Percentiles rank a stretch among this genome's conserved stretches.
These are phyloP conservation scores for Smittia aterrima DNA, from an alignment of 2,888 invertebrate genomes.

Conservation along the genomic window DNA sequence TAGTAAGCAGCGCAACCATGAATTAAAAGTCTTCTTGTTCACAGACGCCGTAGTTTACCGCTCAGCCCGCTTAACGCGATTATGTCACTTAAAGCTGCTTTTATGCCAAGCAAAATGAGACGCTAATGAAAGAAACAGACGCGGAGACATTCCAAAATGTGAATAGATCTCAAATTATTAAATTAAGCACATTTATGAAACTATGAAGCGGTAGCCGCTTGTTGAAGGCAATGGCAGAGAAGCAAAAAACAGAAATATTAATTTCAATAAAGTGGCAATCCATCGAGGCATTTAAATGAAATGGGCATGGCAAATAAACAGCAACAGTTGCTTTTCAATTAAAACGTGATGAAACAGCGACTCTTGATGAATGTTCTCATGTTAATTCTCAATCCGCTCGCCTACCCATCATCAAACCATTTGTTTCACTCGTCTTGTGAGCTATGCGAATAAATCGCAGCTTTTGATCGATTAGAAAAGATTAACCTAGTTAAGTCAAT, in stretches of 20 bases:
- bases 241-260: slow-evolving; percentile 13
- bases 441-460: not conserved
- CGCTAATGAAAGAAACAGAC: not conserved
- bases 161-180: not conserved
- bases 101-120: not conserved
- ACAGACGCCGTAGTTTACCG: not conserved
- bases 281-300: slow-evolving; percentile 11
- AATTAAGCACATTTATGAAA: not conserved
- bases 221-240: not conserved
- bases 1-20: not conserved
- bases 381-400: not conserved
- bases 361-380: not conserved
- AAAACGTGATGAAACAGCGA: slow-evolving; percentile 36
- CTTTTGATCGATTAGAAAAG: slow-evolving; percentile 19
- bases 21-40: not conserved
- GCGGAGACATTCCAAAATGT: slow-evolving; percentile 14
- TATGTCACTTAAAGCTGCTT: slow-evolving; percentile 19
- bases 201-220: slow-evolving; percentile 1
- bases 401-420: slow-evolving; percentile 1
- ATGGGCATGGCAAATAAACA: slow-evolving; percentile 36
- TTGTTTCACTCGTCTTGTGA: not conserved
- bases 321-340: slow-evolving; percentile 25
- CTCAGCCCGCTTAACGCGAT: slow-evolving; percentile 5
- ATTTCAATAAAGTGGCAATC: slow-evolving; percentile 39
- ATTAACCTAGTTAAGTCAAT: not conserved